Conservation (phyloP, 2,113 vertebrate species). For the Maccullochella peelii region DNA sequence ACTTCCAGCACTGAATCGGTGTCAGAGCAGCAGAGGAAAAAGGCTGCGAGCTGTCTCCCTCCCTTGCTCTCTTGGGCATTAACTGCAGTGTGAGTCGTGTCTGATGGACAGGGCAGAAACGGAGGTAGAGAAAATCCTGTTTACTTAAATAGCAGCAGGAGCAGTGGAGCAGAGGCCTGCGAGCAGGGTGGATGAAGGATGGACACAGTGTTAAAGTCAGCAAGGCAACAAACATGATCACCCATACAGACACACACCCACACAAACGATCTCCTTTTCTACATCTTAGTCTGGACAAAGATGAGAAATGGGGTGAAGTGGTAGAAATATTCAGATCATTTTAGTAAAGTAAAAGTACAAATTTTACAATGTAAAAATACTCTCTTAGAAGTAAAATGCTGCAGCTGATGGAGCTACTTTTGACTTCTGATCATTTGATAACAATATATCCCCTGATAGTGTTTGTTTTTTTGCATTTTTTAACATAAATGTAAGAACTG, state of each 20-base stretch:
- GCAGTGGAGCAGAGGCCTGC: constrained; percentile 16
- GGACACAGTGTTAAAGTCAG: constrained; percentile 16
- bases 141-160: constrained; percentile 49
- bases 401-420: neutral
- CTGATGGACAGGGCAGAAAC: constrained; percentile 44
- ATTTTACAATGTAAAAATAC: neutral
- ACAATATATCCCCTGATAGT: too few species aligned
- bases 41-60: constrained; percentile 52
- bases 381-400: neutral
- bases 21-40: constrained; percentile 53
- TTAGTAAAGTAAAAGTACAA: neutral
- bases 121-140: constrained; percentile 53
- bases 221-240: constrained; percentile 16
- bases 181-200: constrained; percentile 11
- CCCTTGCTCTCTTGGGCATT: constrained; percentile 60
- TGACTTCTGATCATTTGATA: too few species aligned
- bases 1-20: constrained; percentile 61
- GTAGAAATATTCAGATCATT: too few species aligned
- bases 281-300: constrained; percentile 18
- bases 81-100: constrained; percentile 45
- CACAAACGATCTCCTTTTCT: neutral
- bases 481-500: too few species aligned
- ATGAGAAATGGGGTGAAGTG: neutral
- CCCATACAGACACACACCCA: neutral
- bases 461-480: too few species aligned